Evolutionary conservation across 2,888 invertebrate genomes (phyloP).

Genomic region (Scaptomyza cyrtandrae): DNA sequence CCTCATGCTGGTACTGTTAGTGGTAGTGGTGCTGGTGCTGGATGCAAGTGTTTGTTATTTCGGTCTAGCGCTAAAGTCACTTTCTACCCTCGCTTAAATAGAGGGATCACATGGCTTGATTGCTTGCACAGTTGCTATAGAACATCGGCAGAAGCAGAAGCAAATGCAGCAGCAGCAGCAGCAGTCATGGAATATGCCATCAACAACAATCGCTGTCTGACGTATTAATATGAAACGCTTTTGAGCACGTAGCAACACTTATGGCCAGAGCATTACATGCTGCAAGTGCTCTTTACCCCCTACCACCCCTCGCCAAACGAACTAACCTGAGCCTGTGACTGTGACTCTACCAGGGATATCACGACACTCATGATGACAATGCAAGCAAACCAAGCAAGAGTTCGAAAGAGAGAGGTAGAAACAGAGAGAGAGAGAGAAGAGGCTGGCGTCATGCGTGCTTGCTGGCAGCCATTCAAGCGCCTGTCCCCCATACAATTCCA

Average conservation of each 20-base stretch:
- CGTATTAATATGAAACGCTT: constrained; percentile 81
- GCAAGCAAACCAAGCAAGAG: constrained; percentile 34
- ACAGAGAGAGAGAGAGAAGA: constrained; percentile 7
- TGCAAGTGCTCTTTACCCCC: constrained; percentile 54
- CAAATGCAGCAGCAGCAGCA: constrained; percentile 16
- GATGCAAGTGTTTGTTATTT: constrained; percentile 56
- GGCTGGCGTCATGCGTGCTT: constrained; percentile 63
- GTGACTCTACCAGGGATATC: constrained; percentile 62
- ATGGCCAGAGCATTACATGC: constrained; percentile 77
- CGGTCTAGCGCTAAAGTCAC: constrained; percentile 70
- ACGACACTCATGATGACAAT: constrained; percentile 72
- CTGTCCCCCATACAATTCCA: constrained; percentile 71
- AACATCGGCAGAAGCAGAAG: constrained; percentile 42
- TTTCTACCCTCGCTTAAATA: constrained; percentile 78
- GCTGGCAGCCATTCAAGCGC: constrained; percentile 66
- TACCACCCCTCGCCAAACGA: background rate
- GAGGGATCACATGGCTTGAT: constrained; percentile 79
- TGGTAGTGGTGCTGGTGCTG: constrained; percentile 23
- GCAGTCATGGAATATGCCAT: constrained; percentile 59
- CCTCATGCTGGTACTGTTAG: constrained; percentile 23
- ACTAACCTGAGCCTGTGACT: constrained; percentile 33
- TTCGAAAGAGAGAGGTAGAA: background rate
- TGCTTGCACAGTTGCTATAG: constrained; percentile 73
- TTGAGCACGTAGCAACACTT: constrained; percentile 83
- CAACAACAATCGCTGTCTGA: constrained; percentile 70